A percentile compares a stretch with the other conserved stretches of the same genome.
Evolutionary conservation across 2,888 invertebrate species (phyloP).

Genomic region (Drosophila borborema): DNA sequence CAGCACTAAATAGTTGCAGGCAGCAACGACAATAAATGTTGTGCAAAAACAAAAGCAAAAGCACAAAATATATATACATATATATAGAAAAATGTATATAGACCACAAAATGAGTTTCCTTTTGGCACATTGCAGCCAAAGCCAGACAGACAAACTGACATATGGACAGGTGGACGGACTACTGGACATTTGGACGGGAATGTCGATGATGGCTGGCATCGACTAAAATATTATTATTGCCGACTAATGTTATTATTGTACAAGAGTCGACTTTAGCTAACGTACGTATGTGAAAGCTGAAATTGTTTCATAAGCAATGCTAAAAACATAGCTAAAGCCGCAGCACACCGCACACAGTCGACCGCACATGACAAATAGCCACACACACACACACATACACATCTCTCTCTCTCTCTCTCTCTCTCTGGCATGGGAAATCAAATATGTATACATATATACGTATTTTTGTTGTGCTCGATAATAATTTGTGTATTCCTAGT

Average conservation of each 20-base stretch:
- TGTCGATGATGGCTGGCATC: not conserved
- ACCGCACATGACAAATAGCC: conserved; percentile 8
- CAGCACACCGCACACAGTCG: conserved; percentile 2
- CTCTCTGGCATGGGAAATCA: conserved; percentile 16
- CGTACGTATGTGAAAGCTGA: conserved; percentile 29
- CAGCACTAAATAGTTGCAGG: conserved; percentile 29
- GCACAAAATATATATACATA: no score
- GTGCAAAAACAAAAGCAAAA: conserved; percentile 10
- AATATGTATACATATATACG: conserved; percentile 5
- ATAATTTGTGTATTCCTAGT: conserved; percentile 27
- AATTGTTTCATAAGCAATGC: conserved; percentile 21
- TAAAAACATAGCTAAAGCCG: not conserved
- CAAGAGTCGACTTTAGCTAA: conserved; percentile 19
- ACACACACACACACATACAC: not conserved
- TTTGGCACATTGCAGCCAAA: conserved; percentile 26
- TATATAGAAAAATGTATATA: not conserved
- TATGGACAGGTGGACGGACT: conserved; percentile 7
- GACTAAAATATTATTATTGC: conserved; percentile 3
- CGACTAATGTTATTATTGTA: conserved; percentile 30
- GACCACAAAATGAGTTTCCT: conserved; percentile 50
- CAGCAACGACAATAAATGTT: conserved; percentile 40
- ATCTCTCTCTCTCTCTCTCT: no score
- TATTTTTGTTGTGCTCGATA: conserved; percentile 29
- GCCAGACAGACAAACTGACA: conserved; percentile 11
- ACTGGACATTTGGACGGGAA: not conserved